Percentiles rank a stretch among this genome's conserved stretches.
These are phyloP conservation scores for Acleris literana DNA, from an alignment of 2,888 invertebrate species.

Conservation along the genomic window DNA sequence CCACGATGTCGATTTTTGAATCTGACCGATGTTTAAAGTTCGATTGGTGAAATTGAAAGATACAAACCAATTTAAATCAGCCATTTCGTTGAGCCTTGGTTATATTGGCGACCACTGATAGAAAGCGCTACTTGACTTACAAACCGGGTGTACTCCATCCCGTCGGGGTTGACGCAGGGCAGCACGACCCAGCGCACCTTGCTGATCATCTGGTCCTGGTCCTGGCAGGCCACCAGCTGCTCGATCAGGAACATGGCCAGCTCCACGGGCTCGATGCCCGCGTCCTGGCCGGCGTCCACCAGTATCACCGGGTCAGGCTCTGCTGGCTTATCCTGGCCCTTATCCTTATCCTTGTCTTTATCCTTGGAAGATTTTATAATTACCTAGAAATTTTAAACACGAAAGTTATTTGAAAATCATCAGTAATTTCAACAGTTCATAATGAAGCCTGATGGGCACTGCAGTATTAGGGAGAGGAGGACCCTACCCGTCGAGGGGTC, in stretches of 20 bases:
- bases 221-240: slow-evolving; percentile 67
- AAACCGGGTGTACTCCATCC: slow-evolving; percentile 61
- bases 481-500: no score
- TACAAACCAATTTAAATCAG: no score
- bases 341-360: not conserved
- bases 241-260: slow-evolving; percentile 65
- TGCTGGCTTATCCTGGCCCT: not conserved
- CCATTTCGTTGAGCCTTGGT: no score
- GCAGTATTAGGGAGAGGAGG: no score
- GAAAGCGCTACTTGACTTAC: slow-evolving; percentile 49
- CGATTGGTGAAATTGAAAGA: no score
- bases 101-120: no score
- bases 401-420: no score
- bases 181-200: slow-evolving; percentile 66
- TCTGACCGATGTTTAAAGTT: no score
- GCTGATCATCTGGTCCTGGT: slow-evolving; percentile 56
- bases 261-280: slow-evolving; percentile 56
- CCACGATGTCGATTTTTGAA: no score
- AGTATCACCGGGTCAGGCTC: slow-evolving; percentile 57
- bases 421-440: no score
- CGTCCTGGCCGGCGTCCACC: slow-evolving; percentile 71
- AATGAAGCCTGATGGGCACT: no score
- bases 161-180: slow-evolving; percentile 71
- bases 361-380: not conserved
- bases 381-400: not conserved